Conservation (phyloP, 2,113 vertebrate genomes). For the Pomatostomus ruficeps region DNA sequence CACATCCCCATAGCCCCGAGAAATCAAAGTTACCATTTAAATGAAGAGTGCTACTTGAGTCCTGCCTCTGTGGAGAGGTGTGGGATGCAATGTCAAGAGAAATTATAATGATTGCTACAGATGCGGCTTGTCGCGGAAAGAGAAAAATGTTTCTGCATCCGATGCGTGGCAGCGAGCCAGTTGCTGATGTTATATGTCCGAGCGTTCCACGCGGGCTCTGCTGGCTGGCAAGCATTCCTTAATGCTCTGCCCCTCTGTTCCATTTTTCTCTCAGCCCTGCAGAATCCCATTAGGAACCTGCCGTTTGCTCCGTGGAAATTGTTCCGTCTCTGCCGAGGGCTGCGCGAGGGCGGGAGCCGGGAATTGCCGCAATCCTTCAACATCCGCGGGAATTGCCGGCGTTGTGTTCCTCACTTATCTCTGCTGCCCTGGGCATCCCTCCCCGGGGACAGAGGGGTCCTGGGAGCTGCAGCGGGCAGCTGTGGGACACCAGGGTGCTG, state of each 20-base stretch:
- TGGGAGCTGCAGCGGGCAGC: neutral
- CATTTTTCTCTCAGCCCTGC: conserved; percentile 50
- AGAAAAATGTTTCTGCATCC: neutral
- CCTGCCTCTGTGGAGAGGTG: neutral
- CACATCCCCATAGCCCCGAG: neutral
- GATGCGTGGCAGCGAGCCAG: conserved; percentile 28
- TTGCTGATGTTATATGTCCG: conserved; percentile 23
- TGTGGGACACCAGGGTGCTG: neutral
- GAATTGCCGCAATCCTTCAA: conserved; percentile 39
- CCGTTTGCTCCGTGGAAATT: neutral
- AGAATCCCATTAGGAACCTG: conserved; percentile 52
- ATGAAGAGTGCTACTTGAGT: conserved; percentile 25
- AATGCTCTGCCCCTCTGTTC: neutral
- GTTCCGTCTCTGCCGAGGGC: neutral
- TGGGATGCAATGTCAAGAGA: conserved; percentile 24
- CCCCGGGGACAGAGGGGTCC: neutral
- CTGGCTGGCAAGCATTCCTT: conserved; percentile 33
- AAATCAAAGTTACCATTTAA: conserved; percentile 29
- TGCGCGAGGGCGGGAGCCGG: neutral
- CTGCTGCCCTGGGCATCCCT: neutral
- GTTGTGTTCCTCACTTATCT: neutral
- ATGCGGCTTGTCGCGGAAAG: conserved; percentile 33
- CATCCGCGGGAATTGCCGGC: neutral
- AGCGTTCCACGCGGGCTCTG: conserved; percentile 23
- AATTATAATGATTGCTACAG: conserved; percentile 45